Conservation (phyloP, 2,888 invertebrate genomes). For the Meteorus colon region DNA sequence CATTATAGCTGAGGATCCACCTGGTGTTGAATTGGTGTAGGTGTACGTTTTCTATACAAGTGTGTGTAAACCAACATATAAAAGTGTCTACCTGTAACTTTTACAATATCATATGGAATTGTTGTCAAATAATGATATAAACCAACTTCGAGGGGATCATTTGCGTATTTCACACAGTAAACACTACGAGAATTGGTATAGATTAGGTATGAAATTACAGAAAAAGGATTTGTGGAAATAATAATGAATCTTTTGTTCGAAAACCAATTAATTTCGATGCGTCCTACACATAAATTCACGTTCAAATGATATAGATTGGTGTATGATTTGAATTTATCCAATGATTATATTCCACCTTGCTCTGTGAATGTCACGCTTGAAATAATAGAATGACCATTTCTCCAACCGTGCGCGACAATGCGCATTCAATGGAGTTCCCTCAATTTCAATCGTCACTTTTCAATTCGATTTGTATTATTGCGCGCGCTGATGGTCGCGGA, state of each 20-base stretch:
- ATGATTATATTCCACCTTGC: slow-evolving; percentile 28
- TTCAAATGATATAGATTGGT: too few species aligned
- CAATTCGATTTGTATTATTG: slow-evolving; percentile 50
- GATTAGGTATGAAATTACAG: too few species aligned
- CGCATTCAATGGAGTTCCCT: slow-evolving; percentile 58
- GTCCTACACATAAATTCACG: too few species aligned
- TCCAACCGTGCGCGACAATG: slow-evolving; percentile 60
- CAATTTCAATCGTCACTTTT: slow-evolving; percentile 57
- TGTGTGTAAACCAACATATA: not conserved
- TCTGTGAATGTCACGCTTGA: slow-evolving; percentile 41
- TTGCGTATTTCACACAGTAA: not conserved
- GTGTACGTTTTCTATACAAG: not conserved
- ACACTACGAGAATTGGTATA: too few species aligned
- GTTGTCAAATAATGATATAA: not conserved
- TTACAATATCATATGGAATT: not conserved
- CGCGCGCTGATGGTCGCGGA: slow-evolving; percentile 40
- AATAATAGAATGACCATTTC: slow-evolving; percentile 33
- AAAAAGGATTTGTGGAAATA: too few species aligned
- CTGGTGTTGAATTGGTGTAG: slow-evolving; percentile 45
- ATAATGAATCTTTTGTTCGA: too few species aligned
- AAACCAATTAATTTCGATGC: too few species aligned
- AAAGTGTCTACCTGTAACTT: not conserved
- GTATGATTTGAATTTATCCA: not conserved
- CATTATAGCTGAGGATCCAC: slow-evolving; percentile 47
- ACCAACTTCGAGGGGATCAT: not conserved